These are phyloP conservation scores for Cebus imitator DNA, from an alignment of 2,113 vertebrate genomes.

Conservation along the genomic window DNA sequence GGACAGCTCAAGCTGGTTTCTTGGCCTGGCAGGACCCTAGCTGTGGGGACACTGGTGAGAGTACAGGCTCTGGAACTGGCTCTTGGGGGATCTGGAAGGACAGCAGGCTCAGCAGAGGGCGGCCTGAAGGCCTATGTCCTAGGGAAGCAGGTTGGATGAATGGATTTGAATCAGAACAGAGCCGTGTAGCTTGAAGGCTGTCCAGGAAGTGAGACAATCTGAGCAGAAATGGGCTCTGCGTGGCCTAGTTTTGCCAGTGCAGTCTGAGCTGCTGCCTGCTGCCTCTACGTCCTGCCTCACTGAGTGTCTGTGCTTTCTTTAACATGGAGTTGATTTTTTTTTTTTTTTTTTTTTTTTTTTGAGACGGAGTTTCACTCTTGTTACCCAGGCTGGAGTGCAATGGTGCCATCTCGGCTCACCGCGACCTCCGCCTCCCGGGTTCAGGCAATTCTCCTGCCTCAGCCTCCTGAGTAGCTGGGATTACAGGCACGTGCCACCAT, in stretches of 20 bases:
- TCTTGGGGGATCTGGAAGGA: neutral
- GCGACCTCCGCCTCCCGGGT: no score
- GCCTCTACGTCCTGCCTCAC: neutral
- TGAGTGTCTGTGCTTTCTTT: neutral
- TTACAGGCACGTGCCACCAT: no score
- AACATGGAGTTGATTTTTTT: neutral
- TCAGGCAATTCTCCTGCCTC: no score
- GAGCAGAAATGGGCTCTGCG: no score
- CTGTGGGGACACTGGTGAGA: neutral
- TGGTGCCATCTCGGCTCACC: no score
- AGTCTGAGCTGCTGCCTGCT: neutral
- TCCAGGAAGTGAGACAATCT: accelerated
- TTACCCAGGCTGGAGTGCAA: no score
- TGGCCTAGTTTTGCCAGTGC: neutral
- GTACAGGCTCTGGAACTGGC: neutral
- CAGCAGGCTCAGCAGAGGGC: accelerated
- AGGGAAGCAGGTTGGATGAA: neutral
- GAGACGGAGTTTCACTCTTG: no score
- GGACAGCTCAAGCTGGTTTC: neutral
- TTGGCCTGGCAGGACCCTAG: neutral
- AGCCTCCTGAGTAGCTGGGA: no score
- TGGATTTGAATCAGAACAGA: neutral
- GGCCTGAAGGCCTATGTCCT: neutral
- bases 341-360: no score
- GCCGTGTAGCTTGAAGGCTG: no score